Evolutionary conservation across 2,797 vertebrate species (phyloP).

Genomic region (Harpagifer antarcticus): DNA sequence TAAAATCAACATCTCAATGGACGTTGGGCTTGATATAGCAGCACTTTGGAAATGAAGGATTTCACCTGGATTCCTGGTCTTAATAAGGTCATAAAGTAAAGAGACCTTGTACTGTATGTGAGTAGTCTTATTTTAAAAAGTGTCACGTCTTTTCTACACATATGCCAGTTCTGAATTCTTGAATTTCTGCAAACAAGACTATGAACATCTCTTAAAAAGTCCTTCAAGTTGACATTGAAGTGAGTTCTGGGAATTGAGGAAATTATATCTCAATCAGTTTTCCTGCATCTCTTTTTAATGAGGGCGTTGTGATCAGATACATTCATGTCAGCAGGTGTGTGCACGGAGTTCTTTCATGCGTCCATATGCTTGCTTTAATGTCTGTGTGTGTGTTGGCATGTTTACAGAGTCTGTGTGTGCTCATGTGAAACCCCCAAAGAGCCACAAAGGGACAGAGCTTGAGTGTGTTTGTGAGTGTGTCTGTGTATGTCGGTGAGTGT

Average conservation of each 20-base stretch:
- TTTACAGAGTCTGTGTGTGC: conserved; percentile 11
- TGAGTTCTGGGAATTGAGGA: conserved; percentile 26
- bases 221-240: conserved; percentile 47
- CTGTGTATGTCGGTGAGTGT: conserved; percentile 37
- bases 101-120: neutral
- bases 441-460: conserved; percentile 38
- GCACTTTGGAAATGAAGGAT: conserved; percentile 35
- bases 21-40: conserved; percentile 25
- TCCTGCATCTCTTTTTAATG: conserved; percentile 68
- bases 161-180: conserved; percentile 19
- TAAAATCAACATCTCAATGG: conserved; percentile 52
- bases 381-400: neutral
- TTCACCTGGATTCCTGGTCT: conserved; percentile 33
- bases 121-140: conserved; percentile 35
- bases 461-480: conserved; percentile 56
- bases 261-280: conserved; percentile 59
- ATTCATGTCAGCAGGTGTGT: conserved; percentile 19
- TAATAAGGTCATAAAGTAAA: conserved; percentile 27
- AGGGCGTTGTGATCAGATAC: conserved; percentile 63
- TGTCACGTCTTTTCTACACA: conserved; percentile 35
- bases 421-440: conserved; percentile 8
- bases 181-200: neutral
- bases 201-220: conserved; percentile 40
- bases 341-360: conserved; percentile 26
- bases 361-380: too few relatives aligned